These are phyloP conservation scores for Rhinogobio ventralis DNA, from an alignment of 2,797 vertebrate species.

Conservation along the genomic window DNA sequence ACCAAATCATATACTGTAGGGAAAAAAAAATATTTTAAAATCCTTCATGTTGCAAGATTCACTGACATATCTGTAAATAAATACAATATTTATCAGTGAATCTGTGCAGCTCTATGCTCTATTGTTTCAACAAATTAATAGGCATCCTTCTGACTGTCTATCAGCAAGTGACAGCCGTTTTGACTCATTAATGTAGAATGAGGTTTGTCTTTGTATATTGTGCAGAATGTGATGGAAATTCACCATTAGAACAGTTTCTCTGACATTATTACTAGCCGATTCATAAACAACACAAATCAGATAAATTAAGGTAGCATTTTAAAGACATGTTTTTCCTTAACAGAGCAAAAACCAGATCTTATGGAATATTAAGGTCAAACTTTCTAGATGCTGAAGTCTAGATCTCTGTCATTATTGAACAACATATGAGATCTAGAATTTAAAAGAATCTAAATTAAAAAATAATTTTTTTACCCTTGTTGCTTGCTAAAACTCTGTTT, in stretches of 20 bases:
- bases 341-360: background rate
- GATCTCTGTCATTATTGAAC: background rate
- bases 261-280: background rate
- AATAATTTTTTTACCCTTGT: background rate
- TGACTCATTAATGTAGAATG: slow-evolving; percentile 19
- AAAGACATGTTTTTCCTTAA: background rate
- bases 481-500: background rate
- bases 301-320: background rate
- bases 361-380: background rate
- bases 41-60: background rate
- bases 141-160: slow-evolving; percentile 16
- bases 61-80: background rate
- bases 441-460: background rate
- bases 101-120: background rate
- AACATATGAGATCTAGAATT: background rate
- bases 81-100: background rate
- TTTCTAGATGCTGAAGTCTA: background rate
- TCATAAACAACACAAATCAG: background rate
- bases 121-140: slow-evolving; percentile 38
- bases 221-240: background rate
- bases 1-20: slow-evolving; percentile 11
- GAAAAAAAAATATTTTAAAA: background rate
- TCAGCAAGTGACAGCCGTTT: slow-evolving; percentile 12
- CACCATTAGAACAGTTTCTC: background rate
- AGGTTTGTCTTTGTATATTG: slow-evolving; percentile 6